These are phyloP conservation scores for Pseudomyrmex flavicornis DNA, from an alignment of 1,140 invertebrate genomes.

Conservation along the genomic window DNA sequence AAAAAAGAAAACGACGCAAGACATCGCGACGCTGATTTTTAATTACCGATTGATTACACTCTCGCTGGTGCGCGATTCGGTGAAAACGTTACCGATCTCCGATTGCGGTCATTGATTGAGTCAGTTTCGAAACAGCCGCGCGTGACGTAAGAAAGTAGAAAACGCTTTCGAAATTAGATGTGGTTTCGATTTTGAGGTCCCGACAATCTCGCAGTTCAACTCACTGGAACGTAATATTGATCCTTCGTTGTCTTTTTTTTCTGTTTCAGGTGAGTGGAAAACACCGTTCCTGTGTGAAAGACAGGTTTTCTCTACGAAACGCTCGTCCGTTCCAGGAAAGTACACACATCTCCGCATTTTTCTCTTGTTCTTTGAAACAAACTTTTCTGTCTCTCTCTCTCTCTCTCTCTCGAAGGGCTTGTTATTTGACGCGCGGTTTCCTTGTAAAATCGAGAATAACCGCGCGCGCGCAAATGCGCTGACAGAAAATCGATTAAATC, in stretches of 20 bases:
- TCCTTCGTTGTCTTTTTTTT: conserved; percentile 23
- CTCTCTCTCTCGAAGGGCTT: background rate
- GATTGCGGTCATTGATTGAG: background rate
- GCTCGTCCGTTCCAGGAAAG: conserved; percentile 6
- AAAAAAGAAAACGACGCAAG: background rate
- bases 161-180: too few relatives aligned
- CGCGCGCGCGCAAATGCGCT: background rate
- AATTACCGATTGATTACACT: conserved; percentile 12
- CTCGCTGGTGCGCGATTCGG: background rate
- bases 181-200: conserved; percentile 47
- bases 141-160: background rate
- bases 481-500: conserved; percentile 56
- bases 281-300: background rate
- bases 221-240: conserved; percentile 24
- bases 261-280: conserved; percentile 73
- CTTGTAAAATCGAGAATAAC: conserved; percentile 2
- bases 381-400: too few relatives aligned
- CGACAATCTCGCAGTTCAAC: conserved; percentile 49
- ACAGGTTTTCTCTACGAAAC: background rate
- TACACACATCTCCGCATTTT: conserved; percentile 22
- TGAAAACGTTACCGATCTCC: background rate
- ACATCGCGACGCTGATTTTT: conserved; percentile 1
- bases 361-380: conserved; percentile 2
- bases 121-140: background rate
- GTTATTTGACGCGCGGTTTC: conserved; percentile 9